phyloP scores from a whole-genome alignment of 2,888 invertebrate genomes.

The Hemicrepidius hirtus region DNA sequence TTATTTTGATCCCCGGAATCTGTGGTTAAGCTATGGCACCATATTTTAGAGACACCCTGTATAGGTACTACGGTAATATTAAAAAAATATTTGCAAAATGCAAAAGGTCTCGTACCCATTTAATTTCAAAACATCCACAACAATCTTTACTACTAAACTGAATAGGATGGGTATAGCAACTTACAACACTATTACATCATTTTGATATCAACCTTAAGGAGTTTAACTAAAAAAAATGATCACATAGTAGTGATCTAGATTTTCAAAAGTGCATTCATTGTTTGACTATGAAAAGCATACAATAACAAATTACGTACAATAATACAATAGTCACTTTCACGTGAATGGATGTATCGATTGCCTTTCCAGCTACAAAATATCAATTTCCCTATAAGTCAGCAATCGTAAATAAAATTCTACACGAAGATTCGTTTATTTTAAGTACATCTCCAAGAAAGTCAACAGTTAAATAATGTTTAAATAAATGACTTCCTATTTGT shows the following conservation, averaged over 20 bases:
- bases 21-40: too few species aligned
- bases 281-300: constrained; percentile 4
- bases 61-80: too few species aligned
- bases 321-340: constrained; percentile 11
- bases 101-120: too few species aligned
- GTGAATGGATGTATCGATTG: background rate
- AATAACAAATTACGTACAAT: constrained; percentile 11
- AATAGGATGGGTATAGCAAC: constrained; percentile 2
- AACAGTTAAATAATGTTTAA: too few species aligned
- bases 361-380: background rate
- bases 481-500: too few species aligned
- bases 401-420: background rate
- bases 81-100: too few species aligned
- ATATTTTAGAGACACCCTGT: too few species aligned
- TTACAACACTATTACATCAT: constrained; percentile 8
- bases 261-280: constrained; percentile 10
- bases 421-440: background rate
- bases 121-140: background rate
- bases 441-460: background rate
- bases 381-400: background rate
- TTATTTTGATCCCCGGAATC: too few species aligned
- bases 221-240: too few species aligned
- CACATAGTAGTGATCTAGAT: constrained; percentile 5
- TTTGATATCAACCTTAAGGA: too few species aligned
- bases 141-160: constrained; percentile 4